A percentile compares a stretch with the other conserved stretches of the same genome.
Conservation (phyloP, 2,888 invertebrate species). For the Rutpela maculata region DNA sequence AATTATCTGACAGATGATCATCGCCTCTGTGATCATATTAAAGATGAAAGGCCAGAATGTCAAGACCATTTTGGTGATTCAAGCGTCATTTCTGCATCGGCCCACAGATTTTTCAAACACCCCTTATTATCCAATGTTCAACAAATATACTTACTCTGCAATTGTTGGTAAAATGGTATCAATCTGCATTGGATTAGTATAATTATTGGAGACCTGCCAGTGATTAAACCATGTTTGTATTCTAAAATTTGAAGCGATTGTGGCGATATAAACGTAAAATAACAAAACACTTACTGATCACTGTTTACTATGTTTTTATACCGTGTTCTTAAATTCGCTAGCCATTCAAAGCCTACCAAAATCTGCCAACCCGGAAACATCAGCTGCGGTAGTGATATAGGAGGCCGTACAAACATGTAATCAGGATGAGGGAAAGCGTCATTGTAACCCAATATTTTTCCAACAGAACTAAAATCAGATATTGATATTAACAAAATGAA, state of each 20-base stretch:
- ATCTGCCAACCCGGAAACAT: slow-evolving; percentile 76
- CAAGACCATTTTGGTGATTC: too few species aligned
- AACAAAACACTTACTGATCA: slow-evolving; percentile 75
- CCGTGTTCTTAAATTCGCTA: slow-evolving; percentile 74
- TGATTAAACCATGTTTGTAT: slow-evolving; percentile 83
- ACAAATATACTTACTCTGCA: slow-evolving; percentile 75
- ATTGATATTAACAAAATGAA: background rate
- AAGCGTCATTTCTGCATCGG: too few species aligned
- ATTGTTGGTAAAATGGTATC: slow-evolving; percentile 77
- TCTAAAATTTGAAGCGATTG: slow-evolving; percentile 71
- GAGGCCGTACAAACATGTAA: slow-evolving; percentile 22
- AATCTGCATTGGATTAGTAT: slow-evolving; percentile 81
- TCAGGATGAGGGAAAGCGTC: slow-evolving; percentile 55
- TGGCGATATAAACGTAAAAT: slow-evolving; percentile 21
- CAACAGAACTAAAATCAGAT: slow-evolving; percentile 62
- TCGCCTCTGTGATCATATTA: too few species aligned
- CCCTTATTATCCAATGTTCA: background rate
- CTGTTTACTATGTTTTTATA: slow-evolving; percentile 75
- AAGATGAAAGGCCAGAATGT: too few species aligned
- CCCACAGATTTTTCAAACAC: too few species aligned
- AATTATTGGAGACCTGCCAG: slow-evolving; percentile 82
- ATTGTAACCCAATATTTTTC: slow-evolving; percentile 72
- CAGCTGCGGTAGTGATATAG: slow-evolving; percentile 70
- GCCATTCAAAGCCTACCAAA: slow-evolving; percentile 75
- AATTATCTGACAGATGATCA: too few species aligned